Evolutionary conservation across 1,140 invertebrate genomes (phyloP).

Genomic region (Drosophila mojavensis): DNA sequence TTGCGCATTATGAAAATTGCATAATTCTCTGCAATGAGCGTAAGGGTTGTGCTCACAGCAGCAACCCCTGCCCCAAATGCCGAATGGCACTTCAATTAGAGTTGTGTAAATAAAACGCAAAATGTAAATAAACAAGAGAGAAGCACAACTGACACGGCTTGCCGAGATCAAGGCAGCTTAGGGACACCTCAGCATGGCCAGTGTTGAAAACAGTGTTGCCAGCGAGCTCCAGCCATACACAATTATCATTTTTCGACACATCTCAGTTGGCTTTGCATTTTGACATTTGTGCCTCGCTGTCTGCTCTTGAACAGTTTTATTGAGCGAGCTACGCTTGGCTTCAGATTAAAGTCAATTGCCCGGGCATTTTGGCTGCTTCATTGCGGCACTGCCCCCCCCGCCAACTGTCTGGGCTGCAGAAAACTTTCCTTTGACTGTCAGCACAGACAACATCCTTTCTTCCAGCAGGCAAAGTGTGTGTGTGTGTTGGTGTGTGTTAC

Average conservation of each 20-base stretch:
- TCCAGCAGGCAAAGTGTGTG: neutral
- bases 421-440: constrained; percentile 53
- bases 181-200: constrained; percentile 6
- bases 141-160: too few relatives aligned
- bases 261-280: constrained; percentile 28
- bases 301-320: constrained; percentile 67
- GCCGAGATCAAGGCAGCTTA: constrained; percentile 42
- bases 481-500: constrained; percentile 24
- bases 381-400: neutral
- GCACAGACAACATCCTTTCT: constrained; percentile 24
- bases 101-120: constrained; percentile 66
- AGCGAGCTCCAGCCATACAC: neutral
- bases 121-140: constrained; percentile 68
- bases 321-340: constrained; percentile 38
- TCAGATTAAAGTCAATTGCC: constrained; percentile 64
- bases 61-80: neutral
- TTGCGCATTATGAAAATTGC: constrained; percentile 76
- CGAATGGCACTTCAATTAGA: constrained; percentile 76
- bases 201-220: constrained; percentile 18
- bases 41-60: constrained; percentile 48
- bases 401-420: constrained; percentile 28
- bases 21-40: constrained; percentile 53
- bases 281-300: constrained; percentile 64
- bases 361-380: constrained; percentile 27
- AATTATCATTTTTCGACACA: constrained; percentile 1